These are phyloP conservation scores for Pasiphila rectangulata DNA, from an alignment of 2,888 invertebrate genomes.

Conservation along the genomic window DNA sequence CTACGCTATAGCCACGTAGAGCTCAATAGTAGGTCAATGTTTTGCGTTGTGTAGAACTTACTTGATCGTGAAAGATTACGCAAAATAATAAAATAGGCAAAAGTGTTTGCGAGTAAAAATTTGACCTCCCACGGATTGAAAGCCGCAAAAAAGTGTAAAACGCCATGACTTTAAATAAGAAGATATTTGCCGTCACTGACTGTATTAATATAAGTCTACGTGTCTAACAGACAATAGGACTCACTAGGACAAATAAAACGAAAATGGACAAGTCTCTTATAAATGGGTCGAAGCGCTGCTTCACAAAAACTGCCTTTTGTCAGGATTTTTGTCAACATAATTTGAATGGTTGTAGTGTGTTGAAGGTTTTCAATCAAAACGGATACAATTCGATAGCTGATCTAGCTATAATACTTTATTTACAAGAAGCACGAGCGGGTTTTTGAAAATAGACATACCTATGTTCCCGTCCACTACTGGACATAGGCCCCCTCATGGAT, in stretches of 20 bases:
- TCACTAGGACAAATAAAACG: neutral
- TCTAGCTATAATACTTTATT: too few species aligned
- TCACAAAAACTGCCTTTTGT: too few species aligned
- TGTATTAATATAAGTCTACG: neutral
- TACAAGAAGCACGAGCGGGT: too few species aligned
- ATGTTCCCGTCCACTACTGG: too few species aligned
- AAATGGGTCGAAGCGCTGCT: too few species aligned
- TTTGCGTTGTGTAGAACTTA: slow-evolving; percentile 24
- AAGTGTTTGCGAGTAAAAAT: slow-evolving; percentile 11
- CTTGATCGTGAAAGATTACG: slow-evolving; percentile 14
- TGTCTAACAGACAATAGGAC: neutral
- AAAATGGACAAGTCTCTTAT: neutral
- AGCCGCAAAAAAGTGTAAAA: slow-evolving; percentile 9
- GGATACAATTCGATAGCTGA: too few species aligned
- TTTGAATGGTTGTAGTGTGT: too few species aligned
- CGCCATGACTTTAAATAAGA: neutral
- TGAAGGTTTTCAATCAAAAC: too few species aligned
- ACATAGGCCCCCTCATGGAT: too few species aligned
- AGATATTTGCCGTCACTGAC: too few species aligned
- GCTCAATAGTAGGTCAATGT: slow-evolving; percentile 44
- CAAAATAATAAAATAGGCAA: slow-evolving; percentile 13
- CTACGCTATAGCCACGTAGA: slow-evolving; percentile 25
- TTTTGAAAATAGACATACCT: too few species aligned
- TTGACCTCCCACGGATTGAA: slow-evolving; percentile 16
- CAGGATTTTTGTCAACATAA: too few species aligned